These are phyloP conservation scores for Magallana gigas DNA, from an alignment of 1,140 invertebrate species.

Conservation along the genomic window DNA sequence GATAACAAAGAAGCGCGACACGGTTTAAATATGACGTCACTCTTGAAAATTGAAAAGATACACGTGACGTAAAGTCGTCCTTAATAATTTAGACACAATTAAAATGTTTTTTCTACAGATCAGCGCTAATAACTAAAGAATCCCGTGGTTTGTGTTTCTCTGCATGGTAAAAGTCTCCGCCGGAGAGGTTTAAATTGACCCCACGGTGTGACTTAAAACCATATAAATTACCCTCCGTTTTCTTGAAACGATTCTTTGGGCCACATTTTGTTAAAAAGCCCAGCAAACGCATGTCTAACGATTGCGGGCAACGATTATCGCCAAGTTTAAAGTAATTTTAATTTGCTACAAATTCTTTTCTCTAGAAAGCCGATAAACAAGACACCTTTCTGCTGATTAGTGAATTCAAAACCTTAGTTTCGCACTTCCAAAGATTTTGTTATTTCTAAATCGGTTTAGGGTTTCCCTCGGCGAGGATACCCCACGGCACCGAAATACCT, in stretches of 20 bases:
- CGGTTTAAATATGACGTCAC: conserved; percentile 21
- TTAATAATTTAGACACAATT: neutral
- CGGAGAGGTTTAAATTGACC: conserved; percentile 26
- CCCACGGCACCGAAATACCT: neutral
- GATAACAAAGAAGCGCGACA: conserved; percentile 3
- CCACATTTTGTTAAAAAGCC: conserved; percentile 2
- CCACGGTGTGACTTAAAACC: conserved; percentile 25
- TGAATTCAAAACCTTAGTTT: conserved; percentile 3
- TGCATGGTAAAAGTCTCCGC: neutral
- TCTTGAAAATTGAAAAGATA: neutral
- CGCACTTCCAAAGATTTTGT: conserved; percentile 19
- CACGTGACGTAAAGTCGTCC: neutral
- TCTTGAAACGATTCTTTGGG: conserved; percentile 16
- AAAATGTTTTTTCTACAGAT: neutral
- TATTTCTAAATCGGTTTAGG: conserved; percentile 5
- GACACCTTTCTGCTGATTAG: neutral
- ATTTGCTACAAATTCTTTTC: conserved; percentile 18
- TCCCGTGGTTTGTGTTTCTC: neutral
- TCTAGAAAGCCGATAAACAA: neutral
- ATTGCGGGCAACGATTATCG: neutral
- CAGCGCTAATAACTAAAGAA: neutral
- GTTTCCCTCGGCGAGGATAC: neutral
- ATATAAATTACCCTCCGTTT: conserved; percentile 23
- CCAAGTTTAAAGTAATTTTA: conserved; percentile 10
- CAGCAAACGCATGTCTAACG: neutral